These are phyloP conservation scores for Oryctes rhinoceros DNA, from an alignment of 1,140 invertebrate species.

Conservation along the genomic window DNA sequence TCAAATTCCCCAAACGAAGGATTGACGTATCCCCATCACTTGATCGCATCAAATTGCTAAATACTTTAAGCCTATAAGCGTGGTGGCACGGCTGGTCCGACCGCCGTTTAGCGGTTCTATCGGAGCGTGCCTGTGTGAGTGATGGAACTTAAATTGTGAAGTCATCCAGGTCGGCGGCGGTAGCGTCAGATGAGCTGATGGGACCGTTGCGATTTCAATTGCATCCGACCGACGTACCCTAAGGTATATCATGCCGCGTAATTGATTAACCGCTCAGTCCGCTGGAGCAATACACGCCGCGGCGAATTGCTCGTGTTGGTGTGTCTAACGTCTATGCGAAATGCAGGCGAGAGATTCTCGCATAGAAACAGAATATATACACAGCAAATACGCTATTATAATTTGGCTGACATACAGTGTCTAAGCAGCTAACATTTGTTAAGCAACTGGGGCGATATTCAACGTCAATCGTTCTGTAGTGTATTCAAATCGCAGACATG, in stretches of 20 bases:
- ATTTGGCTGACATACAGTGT: not conserved
- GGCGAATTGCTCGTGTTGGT: not conserved
- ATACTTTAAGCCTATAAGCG: not conserved
- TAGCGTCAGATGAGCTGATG: not conserved
- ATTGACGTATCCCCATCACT: not conserved
- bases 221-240: not conserved
- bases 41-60: not conserved
- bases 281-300: not conserved
- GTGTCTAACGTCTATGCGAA: not conserved
- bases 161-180: not conserved
- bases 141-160: conserved; percentile 27
- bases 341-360: not conserved
- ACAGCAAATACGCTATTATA: not conserved
- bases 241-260: conserved; percentile 7
- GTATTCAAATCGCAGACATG: too few relatives aligned
- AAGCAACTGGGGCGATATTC: not conserved
- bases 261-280: not conserved
- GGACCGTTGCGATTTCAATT: conserved; percentile 12
- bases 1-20: not conserved
- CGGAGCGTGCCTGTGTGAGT: not conserved
- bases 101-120: not conserved
- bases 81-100: not conserved
- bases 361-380: not conserved
- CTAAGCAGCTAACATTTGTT: not conserved
- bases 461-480: too few relatives aligned